phyloP scores from a whole-genome alignment of 30 jellyfish, hydroid and myxozoan species.

The Chironex yamaguchii region DNA sequence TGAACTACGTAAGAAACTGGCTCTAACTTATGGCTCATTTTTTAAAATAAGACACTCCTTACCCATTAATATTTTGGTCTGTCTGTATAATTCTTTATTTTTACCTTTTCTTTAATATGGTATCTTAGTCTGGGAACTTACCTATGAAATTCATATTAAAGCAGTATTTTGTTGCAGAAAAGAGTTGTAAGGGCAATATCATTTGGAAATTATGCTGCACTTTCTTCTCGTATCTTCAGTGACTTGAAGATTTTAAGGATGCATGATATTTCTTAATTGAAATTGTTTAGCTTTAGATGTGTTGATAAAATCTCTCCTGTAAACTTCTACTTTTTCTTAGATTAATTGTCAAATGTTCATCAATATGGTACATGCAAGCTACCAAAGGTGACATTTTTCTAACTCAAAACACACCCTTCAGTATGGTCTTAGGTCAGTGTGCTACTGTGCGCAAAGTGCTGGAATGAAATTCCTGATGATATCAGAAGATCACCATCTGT shows the following conservation, averaged over 20 bases:
- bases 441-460: constrained; percentile 36
- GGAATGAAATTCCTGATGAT: constrained; percentile 5
- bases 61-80: constrained; percentile 54
- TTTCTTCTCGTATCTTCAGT: constrained; percentile 57
- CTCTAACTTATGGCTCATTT: background rate
- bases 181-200: constrained; percentile 50
- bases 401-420: constrained; percentile 33
- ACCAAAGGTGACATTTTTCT: constrained; percentile 31
- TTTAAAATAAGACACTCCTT: constrained; percentile 47
- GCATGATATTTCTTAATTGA: constrained; percentile 37
- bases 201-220: constrained; percentile 54
- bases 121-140: constrained; percentile 59
- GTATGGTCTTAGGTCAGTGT: constrained; percentile 56
- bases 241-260: constrained; percentile 45
- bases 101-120: constrained; percentile 66
- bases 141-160: constrained; percentile 26
- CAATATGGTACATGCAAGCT: constrained; percentile 59
- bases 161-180: constrained; percentile 60
- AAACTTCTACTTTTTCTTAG: constrained; percentile 18
- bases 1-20: background rate
- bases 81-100: constrained; percentile 60
- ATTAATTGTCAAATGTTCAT: constrained; percentile 27
- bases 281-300: constrained; percentile 40
- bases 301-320: constrained; percentile 39
- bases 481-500: background rate